Evolutionary conservation across 2,797 vertebrate species (phyloP).

Genomic region (Chaunax sp.): DNA sequence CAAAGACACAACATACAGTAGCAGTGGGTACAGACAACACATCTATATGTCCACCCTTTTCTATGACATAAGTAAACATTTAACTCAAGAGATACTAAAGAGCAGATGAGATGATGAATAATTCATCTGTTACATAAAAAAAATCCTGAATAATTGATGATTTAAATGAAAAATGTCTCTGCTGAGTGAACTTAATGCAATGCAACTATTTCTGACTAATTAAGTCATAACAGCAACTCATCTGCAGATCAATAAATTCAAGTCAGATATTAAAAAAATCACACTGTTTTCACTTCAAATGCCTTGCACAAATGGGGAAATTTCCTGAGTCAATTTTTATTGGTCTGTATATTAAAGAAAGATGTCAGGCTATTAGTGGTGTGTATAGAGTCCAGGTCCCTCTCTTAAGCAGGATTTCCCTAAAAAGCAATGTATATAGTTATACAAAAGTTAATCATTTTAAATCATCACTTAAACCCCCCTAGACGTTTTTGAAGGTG

Average conservation of each 20-base stretch:
- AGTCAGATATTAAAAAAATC: not conserved
- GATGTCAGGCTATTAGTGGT: not conserved
- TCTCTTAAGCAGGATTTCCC: not conserved
- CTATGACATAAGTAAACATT: conserved; percentile 40
- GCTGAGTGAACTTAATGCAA: conserved; percentile 58
- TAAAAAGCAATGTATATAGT: too few species aligned
- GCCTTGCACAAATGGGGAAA: not conserved
- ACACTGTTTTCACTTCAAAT: conserved; percentile 1
- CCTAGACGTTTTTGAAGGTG: too few species aligned
- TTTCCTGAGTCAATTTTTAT: not conserved
- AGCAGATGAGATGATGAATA: conserved; percentile 57
- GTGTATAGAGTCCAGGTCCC: not conserved
- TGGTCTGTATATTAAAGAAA: conserved; percentile 12
- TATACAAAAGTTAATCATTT: too few species aligned
- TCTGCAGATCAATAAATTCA: conserved; percentile 30
- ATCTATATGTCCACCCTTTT: conserved; percentile 1
- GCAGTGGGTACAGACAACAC: not conserved
- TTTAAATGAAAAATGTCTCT: conserved; percentile 39
- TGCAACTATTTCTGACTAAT: conserved; percentile 49
- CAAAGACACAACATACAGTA: conserved; percentile 10
- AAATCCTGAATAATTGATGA: conserved; percentile 59
- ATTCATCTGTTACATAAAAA: conserved; percentile 49
- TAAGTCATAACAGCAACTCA: conserved; percentile 37
- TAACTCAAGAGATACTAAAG: conserved; percentile 2
- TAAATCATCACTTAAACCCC: too few species aligned